Evolutionary conservation across 2,888 invertebrate species (phyloP), one percentile per base, ranked within the genome.

Genomic region (Nasonia oneida): DNA sequence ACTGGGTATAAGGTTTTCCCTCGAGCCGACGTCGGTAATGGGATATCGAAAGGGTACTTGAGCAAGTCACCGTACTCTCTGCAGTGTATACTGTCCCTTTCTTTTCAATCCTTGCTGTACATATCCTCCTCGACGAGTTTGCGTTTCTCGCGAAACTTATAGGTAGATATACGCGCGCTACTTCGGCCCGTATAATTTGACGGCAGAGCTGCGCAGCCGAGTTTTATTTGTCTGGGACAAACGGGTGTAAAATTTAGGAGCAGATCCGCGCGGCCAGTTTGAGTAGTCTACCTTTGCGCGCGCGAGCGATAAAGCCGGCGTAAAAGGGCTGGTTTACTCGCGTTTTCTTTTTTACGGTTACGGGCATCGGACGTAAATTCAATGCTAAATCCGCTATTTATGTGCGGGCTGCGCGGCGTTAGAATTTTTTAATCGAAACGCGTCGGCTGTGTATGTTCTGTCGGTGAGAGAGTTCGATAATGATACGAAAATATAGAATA

Each of bases 1-100:
- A 29, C 64, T 64, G 64, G 74, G 71, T 70, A 71, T 64, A 64
- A 50, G 67, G 18, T 84, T 76, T 81, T 73, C 73, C 74, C 85
- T 53, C 39, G 71, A 76, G 70, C 15, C 73, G 37, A 23, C 71
- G 23, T 15, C 15, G 42, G 77, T 86, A 83, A 86, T 86, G 81
- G 86, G 81, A 86, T 86, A 86, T 83, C 83, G 83, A 86, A 86
- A 84, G 83, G 86, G 81, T 82, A 84, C 85, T 84, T 77, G 15
- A 18, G 2, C 4, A 79, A 82, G 78, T 74, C 82, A 78, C 85
- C 64, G 18, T 33, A 29, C 10, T 47, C n/a, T 29, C 23, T 61
- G 61, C 15, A 39, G 23, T 15, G 8, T 14, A 33, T 70, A 14
- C 5, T 39, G 5, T 14, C 18, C 23, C n/a, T 79, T 83, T 70